Percentiles rank a stretch among this genome's conserved stretches.
Evolutionary conservation across 2,888 invertebrate species (phyloP).

Genomic region (Augiades crinisus): DNA sequence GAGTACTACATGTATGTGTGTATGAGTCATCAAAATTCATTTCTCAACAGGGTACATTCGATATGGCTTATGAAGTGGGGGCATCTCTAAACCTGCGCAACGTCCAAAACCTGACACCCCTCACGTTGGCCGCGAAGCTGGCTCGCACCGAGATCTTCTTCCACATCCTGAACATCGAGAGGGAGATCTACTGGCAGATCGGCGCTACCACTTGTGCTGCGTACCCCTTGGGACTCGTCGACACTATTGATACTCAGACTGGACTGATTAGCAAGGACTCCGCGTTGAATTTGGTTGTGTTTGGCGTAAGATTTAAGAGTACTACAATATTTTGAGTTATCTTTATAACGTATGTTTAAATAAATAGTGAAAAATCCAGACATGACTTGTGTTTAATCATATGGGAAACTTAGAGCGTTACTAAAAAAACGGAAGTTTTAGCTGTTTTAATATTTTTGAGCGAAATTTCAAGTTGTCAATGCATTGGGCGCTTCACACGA

Average conservation of each 20-base stretch:
- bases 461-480: too few species aligned
- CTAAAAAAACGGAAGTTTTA: too few species aligned
- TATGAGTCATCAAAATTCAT: too few species aligned
- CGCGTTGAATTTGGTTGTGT: conserved; percentile 96
- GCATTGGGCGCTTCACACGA: too few species aligned
- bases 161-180: conserved; percentile 96
- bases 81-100: conserved; percentile 93
- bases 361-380: too few species aligned
- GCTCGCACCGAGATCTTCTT: conserved; percentile 98
- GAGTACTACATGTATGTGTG: too few species aligned
- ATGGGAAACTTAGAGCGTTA: too few species aligned
- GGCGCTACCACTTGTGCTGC: conserved; percentile 98
- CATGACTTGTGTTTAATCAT: too few species aligned
- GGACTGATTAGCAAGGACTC: conserved; percentile 97
- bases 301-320: conserved; percentile 86
- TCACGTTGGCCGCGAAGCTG: conserved; percentile 96
- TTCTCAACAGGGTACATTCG: conserved; percentile 88
- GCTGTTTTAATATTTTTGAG: too few species aligned
- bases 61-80: conserved; percentile 96
- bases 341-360: too few species aligned
- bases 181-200: conserved; percentile 99
- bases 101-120: conserved; percentile 92
- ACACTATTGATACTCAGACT: conserved; percentile 95
- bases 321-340: neutral
- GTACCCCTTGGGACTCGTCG: conserved; percentile 96